A percentile compares a stretch with the other conserved stretches of the same genome.
Conservation (phyloP, 2,888 invertebrate species). For the Nasonovia ribisnigri region DNA sequence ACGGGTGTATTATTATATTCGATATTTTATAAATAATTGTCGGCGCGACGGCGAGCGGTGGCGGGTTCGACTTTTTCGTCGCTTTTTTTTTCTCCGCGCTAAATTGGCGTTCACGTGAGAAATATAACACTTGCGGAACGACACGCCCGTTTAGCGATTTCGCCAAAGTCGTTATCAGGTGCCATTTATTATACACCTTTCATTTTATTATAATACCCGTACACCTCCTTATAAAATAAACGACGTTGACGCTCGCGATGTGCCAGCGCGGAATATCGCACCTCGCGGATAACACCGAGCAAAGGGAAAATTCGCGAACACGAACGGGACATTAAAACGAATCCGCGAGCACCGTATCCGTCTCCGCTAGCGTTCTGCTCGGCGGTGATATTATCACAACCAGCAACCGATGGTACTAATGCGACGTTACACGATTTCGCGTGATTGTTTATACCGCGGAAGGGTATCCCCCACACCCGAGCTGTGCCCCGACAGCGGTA, state of each 20-base stretch:
- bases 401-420: background rate
- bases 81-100: background rate
- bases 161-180: background rate
- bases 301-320: background rate
- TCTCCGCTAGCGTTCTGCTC: background rate
- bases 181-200: background rate
- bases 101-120: background rate
- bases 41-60: background rate
- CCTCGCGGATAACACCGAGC: background rate
- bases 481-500: background rate
- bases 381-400: background rate
- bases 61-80: background rate
- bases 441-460: too few relatives aligned
- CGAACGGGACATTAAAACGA: background rate
- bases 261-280: constrained; percentile 19
- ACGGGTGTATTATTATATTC: background rate
- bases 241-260: background rate
- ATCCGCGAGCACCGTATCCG: background rate
- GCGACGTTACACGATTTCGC: background rate
- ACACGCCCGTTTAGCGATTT: background rate
- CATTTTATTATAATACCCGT: background rate
- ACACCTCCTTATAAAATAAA: constrained; percentile 1
- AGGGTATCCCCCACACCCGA: background rate
- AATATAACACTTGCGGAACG: background rate
- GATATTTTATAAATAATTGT: background rate